These are phyloP conservation scores for Ifrita kowaldi DNA, from an alignment of 2,113 vertebrate species.

Conservation along the genomic window DNA sequence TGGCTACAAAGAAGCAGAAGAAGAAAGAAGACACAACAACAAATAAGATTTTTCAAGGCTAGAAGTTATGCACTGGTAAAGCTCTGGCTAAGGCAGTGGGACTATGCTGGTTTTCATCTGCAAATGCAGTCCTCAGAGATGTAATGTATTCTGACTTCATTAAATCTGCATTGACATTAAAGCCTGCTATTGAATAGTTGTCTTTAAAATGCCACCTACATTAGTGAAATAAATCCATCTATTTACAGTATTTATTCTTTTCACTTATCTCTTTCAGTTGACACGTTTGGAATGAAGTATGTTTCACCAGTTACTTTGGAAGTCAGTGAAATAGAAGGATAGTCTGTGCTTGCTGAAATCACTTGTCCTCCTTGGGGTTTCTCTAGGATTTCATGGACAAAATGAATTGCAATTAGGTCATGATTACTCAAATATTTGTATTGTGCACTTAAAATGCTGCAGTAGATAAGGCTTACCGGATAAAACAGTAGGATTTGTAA, in stretches of 20 bases:
- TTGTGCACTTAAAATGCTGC: background rate
- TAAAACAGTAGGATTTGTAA: background rate
- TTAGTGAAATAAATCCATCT: conserved; percentile 24
- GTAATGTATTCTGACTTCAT: conserved; percentile 26
- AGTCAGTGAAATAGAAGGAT: conserved; percentile 14
- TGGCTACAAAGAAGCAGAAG: background rate
- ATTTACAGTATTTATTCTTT: conserved; percentile 27
- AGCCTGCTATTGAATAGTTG: background rate
- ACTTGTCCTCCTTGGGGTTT: background rate
- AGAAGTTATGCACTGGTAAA: background rate
- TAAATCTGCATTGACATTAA: conserved; percentile 12
- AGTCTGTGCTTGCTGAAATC: conserved; percentile 22
- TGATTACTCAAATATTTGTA: conserved; percentile 19
- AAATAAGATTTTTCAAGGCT: background rate
- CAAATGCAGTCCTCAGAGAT: background rate
- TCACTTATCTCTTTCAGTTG: background rate
- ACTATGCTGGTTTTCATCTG: background rate
- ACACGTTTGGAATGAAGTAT: conserved; percentile 40
- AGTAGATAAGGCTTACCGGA: background rate
- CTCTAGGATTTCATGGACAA: background rate
- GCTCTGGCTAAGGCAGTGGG: background rate
- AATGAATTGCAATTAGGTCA: background rate
- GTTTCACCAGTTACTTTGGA: conserved; percentile 19
- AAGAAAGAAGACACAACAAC: background rate
- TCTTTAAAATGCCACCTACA: conserved; percentile 37